These are phyloP conservation scores for Antedon mediterranea DNA, from an alignment of 53 echinoderm and acorn worm species.

Conservation along the genomic window DNA sequence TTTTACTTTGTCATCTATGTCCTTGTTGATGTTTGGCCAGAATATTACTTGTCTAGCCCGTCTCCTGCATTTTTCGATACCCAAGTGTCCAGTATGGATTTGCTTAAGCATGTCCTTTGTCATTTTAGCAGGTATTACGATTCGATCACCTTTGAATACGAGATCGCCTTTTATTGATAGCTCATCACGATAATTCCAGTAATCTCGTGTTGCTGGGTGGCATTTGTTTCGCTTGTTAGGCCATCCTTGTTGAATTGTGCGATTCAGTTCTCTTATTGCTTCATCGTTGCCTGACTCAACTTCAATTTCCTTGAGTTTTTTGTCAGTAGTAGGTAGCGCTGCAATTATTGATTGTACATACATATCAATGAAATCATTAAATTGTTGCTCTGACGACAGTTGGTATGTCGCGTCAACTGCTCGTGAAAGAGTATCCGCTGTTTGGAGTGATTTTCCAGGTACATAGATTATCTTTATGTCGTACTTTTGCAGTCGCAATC, in stretches of 20 bases:
- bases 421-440: conserved; percentile 30
- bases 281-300: conserved; percentile 17
- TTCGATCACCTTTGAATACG: conserved; percentile 9
- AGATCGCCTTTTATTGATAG: background rate
- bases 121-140: conserved; percentile 1
- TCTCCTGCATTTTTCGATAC: conserved; percentile 11
- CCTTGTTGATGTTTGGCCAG: conserved; percentile 10
- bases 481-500: conserved; percentile 18
- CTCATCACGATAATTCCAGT: conserved; percentile 6
- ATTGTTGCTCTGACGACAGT: background rate
- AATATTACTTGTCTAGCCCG: conserved; percentile 7
- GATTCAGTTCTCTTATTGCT: conserved; percentile 15
- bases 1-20: conserved; percentile 2
- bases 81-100: conserved; percentile 7
- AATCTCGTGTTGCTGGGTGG: background rate
- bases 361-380: conserved; percentile 20
- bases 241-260: conserved; percentile 20
- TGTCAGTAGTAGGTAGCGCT: conserved; percentile 10
- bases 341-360: conserved; percentile 26
- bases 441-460: conserved; percentile 18
- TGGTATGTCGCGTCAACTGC: conserved; percentile 23
- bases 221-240: conserved; percentile 3
- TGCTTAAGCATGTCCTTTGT: conserved; percentile 1
- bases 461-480: conserved; percentile 22
- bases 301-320: conserved; percentile 15